Evolutionary conservation across 2,113 vertebrate species (phyloP).

Genomic region (Actinemys pallida): DNA sequence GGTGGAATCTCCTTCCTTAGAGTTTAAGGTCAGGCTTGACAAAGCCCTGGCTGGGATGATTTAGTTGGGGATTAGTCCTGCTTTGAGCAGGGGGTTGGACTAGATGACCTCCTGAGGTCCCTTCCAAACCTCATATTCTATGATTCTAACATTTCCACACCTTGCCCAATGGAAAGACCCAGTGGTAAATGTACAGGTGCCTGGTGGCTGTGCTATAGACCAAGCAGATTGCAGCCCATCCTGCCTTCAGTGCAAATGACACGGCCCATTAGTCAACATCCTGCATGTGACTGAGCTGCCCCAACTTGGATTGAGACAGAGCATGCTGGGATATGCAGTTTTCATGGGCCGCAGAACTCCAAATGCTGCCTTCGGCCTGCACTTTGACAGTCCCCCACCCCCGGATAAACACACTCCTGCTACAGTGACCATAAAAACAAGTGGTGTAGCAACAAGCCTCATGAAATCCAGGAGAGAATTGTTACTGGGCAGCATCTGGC

Average conservation of each 20-base stretch:
- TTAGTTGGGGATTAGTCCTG: too few relatives aligned
- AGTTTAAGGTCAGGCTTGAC: too few relatives aligned
- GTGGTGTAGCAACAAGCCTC: neutral
- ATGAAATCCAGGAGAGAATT: neutral
- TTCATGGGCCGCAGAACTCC: neutral
- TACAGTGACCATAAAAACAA: neutral
- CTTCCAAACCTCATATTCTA: too few relatives aligned
- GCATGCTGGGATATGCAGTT: neutral
- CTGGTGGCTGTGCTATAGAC: neutral
- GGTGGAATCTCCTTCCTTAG: too few relatives aligned
- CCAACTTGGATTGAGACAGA: neutral
- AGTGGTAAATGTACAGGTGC: neutral
- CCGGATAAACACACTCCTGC: neutral
- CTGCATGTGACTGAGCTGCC: neutral
- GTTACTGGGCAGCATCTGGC: neutral
- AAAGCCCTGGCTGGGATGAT: too few relatives aligned
- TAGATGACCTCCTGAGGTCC: too few relatives aligned
- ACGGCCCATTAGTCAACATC: neutral
- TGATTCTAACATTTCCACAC: neutral
- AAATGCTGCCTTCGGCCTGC: neutral
- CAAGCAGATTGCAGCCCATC: neutral
- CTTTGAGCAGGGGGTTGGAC: too few relatives aligned
- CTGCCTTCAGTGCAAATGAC: neutral
- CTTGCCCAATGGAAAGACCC: neutral
- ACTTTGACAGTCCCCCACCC: neutral